Conservation (phyloP, 2,888 invertebrate genomes). For the Panorpa germanica region DNA sequence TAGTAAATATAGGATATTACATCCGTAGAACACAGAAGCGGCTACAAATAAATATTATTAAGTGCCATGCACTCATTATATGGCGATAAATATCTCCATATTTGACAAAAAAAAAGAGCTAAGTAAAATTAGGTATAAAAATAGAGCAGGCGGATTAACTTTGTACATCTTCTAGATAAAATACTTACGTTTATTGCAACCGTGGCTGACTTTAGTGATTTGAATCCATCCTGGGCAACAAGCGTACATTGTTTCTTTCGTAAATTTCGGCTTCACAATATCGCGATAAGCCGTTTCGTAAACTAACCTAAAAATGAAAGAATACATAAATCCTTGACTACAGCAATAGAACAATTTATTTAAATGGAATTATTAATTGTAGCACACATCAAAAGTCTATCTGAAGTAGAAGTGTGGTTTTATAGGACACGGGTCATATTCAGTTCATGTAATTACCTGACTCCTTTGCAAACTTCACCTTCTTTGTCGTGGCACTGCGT, state of each 20-base stretch:
- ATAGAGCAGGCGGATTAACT: conserved; percentile 1
- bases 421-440: no score
- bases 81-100: no score
- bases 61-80: no score
- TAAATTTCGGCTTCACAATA: conserved; percentile 20
- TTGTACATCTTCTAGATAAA: conserved; percentile 2
- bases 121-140: no score
- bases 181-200: conserved; percentile 40
- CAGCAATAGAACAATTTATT: no score
- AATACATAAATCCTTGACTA: conserved; percentile 1
- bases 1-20: no score
- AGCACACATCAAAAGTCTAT: no score
- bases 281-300: conserved; percentile 24
- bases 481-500: conserved; percentile 28
- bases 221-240: conserved; percentile 45
- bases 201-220: conserved; percentile 29
- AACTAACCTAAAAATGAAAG: conserved; percentile 18
- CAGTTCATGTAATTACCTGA: conserved; percentile 19
- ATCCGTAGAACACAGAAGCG: no score
- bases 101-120: no score
- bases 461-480: conserved; percentile 32
- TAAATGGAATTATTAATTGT: no score
- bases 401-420: no score
- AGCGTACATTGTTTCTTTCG: conserved; percentile 26
- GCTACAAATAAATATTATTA: no score